phyloP scores from a whole-genome alignment of 2,113 vertebrate genomes.

The Mohoua ochrocephala region DNA sequence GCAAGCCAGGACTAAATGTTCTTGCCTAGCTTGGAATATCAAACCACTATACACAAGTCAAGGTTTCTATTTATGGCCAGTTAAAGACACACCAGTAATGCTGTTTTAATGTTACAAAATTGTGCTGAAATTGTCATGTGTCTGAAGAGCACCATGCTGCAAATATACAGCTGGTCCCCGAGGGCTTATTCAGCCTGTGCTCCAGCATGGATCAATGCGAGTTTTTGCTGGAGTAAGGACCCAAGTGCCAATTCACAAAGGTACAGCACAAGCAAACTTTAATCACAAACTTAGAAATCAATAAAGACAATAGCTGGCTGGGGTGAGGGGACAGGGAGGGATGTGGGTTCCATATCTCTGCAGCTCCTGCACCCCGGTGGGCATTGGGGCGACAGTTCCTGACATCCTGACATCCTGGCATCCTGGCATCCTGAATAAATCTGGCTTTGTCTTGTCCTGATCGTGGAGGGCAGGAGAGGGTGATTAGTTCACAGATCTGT shows the following conservation, averaged over 20 bases:
- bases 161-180: not conserved
- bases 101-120: conserved; percentile 34
- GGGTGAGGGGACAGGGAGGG: not conserved
- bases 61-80: conserved; percentile 12
- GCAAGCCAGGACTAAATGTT: not conserved
- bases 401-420: no score
- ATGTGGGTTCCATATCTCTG: not conserved
- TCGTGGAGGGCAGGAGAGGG: not conserved
- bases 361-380: rapidly evolving
- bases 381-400: not conserved
- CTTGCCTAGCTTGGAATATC: not conserved
- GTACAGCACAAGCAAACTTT: not conserved
- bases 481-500: not conserved
- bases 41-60: not conserved
- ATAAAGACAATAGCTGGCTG: not conserved
- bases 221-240: conserved; percentile 26
- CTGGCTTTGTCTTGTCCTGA: not conserved
- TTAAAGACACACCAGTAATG: not conserved
- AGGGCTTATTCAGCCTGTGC: conserved; percentile 8
- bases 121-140: conserved; percentile 32
- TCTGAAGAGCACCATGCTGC: not conserved
- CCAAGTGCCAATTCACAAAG: not conserved
- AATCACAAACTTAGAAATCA: conserved; percentile 26
- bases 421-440: not conserved
- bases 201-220: not conserved